Evolutionary conservation across 1,140 invertebrate species (phyloP).

Genomic region (Thaumatotibia leucotreta): DNA sequence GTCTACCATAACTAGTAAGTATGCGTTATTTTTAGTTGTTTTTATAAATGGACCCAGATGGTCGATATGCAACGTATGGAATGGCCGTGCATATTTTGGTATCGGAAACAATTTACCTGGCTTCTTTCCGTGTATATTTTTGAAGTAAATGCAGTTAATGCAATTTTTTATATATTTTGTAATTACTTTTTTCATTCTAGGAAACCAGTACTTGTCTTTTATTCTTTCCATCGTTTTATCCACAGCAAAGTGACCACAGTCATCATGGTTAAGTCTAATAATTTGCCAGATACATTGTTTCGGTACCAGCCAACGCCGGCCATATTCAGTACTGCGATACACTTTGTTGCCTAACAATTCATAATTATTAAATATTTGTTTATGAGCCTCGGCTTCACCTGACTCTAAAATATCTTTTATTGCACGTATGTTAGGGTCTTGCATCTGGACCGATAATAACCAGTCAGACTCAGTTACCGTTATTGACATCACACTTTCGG

Average conservation of each 20-base stretch:
- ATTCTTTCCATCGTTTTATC: constrained; percentile 4
- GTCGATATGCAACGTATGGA: no score
- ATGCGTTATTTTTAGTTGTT: constrained; percentile 33
- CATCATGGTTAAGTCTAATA: neutral
- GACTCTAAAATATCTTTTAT: constrained; percentile 14
- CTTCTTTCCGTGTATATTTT: constrained; percentile 1
- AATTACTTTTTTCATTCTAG: constrained; percentile 18
- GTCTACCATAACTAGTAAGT: constrained; percentile 44
- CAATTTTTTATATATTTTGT: constrained; percentile 26
- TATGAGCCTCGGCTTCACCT: constrained; percentile 4
- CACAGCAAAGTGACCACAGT: neutral
- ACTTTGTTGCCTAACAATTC: neutral
- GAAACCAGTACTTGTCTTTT: constrained; percentile 24
- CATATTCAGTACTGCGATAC: neutral
- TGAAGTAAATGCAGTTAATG: constrained; percentile 20
- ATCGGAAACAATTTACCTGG: neutral
- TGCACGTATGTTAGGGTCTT: constrained; percentile 22
- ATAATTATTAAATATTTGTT: constrained; percentile 15
- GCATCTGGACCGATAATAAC: no score
- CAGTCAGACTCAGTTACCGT: constrained; percentile 21
- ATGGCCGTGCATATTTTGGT: neutral
- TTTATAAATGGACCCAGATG: constrained; percentile 28
- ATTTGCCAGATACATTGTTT: neutral
- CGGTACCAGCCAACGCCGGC: neutral
- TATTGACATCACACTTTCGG: neutral